Evolutionary conservation across 1,140 invertebrate genomes (phyloP).

Genomic region (Galleria mellonella): DNA sequence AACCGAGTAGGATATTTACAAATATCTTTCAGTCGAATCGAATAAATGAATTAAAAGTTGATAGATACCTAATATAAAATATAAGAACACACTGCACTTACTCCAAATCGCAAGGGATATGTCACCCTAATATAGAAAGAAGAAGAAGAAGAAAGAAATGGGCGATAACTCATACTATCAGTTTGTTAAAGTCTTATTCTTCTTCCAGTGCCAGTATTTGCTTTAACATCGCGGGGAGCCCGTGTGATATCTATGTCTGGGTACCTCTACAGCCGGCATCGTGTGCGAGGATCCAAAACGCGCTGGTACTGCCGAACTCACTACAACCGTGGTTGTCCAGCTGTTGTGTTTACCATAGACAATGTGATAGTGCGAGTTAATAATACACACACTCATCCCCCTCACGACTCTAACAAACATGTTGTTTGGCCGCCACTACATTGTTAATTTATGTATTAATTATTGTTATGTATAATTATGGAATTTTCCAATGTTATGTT

Average conservation of each 20-base stretch:
- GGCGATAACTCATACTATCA: too few species aligned
- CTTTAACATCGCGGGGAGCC: not conserved
- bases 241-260: constrained; percentile 4
- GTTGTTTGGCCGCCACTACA: not conserved
- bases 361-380: not conserved
- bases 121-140: too few species aligned
- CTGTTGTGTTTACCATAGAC: constrained; percentile 14
- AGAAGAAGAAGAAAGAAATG: too few species aligned
- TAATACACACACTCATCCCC: not conserved
- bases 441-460: too few species aligned
- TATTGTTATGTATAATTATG: too few species aligned
- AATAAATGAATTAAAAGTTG: too few species aligned
- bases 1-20: too few species aligned
- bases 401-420: not conserved
- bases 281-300: constrained; percentile 4
- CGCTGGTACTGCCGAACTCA: constrained; percentile 31
- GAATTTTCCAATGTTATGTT: too few species aligned
- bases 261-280: constrained; percentile 15
- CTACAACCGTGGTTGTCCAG: constrained; percentile 22
- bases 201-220: constrained; percentile 2
- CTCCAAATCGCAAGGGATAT: too few species aligned
- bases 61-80: too few species aligned
- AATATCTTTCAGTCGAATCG: too few species aligned
- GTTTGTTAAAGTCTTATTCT: not conserved
- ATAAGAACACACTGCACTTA: too few species aligned